Evolutionary conservation across 1,140 invertebrate genomes (phyloP).

Genomic region (Eriosoma lanigerum): DNA sequence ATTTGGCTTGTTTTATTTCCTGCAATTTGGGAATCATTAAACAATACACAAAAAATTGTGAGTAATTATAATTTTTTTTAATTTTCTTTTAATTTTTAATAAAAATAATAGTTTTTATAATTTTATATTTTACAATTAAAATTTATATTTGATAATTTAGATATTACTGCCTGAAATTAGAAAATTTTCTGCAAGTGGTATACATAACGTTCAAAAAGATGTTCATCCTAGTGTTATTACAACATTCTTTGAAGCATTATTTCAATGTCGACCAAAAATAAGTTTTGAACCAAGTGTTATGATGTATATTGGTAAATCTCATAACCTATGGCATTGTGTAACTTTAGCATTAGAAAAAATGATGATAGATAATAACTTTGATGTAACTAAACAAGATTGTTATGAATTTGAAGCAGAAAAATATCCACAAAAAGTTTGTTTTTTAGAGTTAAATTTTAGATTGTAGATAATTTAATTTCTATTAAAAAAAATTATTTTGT

Average conservation of each 20-base stretch:
- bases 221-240: constrained; percentile 87
- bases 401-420: constrained; percentile 75
- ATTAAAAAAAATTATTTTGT: constrained; percentile 35
- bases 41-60: constrained; percentile 79
- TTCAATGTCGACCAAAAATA: constrained; percentile 81
- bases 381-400: constrained; percentile 60
- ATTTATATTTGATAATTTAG: constrained; percentile 56
- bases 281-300: constrained; percentile 79
- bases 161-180: constrained; percentile 79
- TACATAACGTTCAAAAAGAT: constrained; percentile 92
- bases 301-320: constrained; percentile 88
- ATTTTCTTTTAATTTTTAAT: too few species aligned
- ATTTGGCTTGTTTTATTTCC: constrained; percentile 90
- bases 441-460: neutral
- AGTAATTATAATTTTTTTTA: constrained; percentile 54
- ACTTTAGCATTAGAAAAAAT: constrained; percentile 85
- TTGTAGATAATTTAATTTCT: neutral
- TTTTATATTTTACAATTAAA: neutral
- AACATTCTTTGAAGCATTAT: constrained; percentile 88
- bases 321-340: constrained; percentile 95
- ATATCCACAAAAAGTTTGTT: constrained; percentile 63
- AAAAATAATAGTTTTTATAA: too few species aligned
- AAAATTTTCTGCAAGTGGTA: constrained; percentile 89
- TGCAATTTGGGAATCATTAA: constrained; percentile 82
- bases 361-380: constrained; percentile 67